Evolutionary conservation across 2,113 vertebrate genomes (phyloP), one percentile per base, ranked within the genome.

Genomic region (Myiopsitta monachus): DNA sequence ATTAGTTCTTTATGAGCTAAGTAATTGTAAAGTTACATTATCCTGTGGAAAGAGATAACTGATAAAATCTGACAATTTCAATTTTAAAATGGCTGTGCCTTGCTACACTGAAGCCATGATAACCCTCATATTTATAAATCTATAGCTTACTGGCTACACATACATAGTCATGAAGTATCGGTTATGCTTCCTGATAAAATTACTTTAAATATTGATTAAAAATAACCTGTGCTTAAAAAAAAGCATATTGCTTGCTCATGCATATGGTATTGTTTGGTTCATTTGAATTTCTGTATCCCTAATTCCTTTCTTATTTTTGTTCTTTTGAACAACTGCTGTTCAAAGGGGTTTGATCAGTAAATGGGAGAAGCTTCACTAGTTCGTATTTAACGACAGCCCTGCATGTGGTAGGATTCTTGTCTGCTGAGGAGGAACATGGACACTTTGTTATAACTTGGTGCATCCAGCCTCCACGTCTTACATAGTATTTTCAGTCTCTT

Each of bases 191-290:
- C 63, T 92, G 96, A 95, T 92, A 87, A 95, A 96, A 96, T 96
- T 87, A 87, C 91, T 96, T 97, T 89, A 97, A 96, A 79, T 96
- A 97, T 97, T 95, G 96, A 97, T 97, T 95, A 95, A 72, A 93
- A 92, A 87, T 95, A 95, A 94, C 84, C 88, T 68, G 36, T 91
- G 94, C 92, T 96, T 96, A 96, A 96, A 59, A 93, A 92, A 57
- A 91, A 93, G 64, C 79, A 55, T 84, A 86, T 87, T 94, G 70
- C 87, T 86, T 73, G 46, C 79, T 95, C 86, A 68, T 90, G 92
- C 94, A 76, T n/a, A 52, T 63, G 87, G 82, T 85, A 18, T 22
- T 83, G 68, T 95, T 96, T 91, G 63, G 75, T 78, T 61, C 33
- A 66, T 93, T 94, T 95, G 82, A 88, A 63, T 95, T 83, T 27